Percentiles rank a stretch among this genome's conserved stretches.
Conservation (phyloP, 2,113 vertebrate species). For the Salminus brasiliensis region DNA sequence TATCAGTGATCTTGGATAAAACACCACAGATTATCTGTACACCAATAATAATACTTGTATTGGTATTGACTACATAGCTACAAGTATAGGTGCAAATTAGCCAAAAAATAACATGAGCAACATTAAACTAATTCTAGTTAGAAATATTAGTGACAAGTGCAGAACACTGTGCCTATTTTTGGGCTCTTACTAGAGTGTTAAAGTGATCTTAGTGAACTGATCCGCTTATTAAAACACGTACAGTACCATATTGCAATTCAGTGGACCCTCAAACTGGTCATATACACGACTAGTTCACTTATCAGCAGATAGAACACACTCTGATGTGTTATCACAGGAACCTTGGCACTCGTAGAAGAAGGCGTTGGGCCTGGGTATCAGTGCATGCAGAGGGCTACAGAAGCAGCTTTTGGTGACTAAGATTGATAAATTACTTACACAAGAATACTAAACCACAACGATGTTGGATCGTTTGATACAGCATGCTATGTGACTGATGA, state of each 20-base stretch:
- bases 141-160: conserved; percentile 37
- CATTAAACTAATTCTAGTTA: conserved; percentile 14
- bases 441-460: background rate
- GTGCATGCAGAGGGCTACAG: background rate
- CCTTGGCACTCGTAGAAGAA: background rate
- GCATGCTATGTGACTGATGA: conserved; percentile 8
- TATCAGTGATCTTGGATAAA: background rate
- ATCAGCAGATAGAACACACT: too few species aligned
- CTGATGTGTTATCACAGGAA: background rate
- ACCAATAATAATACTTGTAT: background rate
- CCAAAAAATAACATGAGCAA: background rate
- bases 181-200: background rate
- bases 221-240: background rate
- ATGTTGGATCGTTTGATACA: background rate
- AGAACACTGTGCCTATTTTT: background rate
- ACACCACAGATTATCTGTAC: background rate
- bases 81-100: conserved; percentile 24
- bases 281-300: too few species aligned
- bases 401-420: background rate
- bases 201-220: background rate
- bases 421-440: background rate
- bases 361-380: background rate
- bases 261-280: background rate
- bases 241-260: background rate
- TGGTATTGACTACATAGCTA: background rate